A percentile compares a stretch with the other conserved stretches of the same genome.
Evolutionary conservation across 2,888 invertebrate genomes (phyloP).

Genomic region (Euphydryas editha): DNA sequence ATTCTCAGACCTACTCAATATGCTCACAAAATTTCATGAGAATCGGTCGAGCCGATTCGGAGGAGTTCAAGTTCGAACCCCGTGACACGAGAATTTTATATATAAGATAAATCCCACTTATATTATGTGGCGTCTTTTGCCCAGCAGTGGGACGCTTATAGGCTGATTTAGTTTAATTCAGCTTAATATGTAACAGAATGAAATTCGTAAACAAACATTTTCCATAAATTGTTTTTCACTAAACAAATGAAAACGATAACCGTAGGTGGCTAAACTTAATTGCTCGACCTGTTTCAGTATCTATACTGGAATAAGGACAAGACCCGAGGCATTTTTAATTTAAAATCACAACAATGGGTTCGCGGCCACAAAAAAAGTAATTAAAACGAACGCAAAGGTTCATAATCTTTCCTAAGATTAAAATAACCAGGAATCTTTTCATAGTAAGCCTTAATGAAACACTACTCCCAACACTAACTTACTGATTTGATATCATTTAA

Average conservation of each 20-base stretch:
- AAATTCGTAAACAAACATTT: no score
- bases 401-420: conserved; percentile 44
- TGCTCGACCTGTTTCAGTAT: conserved; percentile 33
- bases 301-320: conserved; percentile 59
- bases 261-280: conserved; percentile 21
- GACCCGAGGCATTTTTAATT: conserved; percentile 72
- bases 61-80: no score
- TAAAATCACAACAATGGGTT: conserved; percentile 65
- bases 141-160: no score
- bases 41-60: no score
- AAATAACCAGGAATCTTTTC: conserved; percentile 39
- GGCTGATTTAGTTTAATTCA: no score
- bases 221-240: neutral
- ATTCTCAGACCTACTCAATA: no score
- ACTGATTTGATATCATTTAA: conserved; percentile 17
- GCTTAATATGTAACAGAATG: no score
- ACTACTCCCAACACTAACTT: conserved; percentile 16
- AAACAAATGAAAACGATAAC: conserved; percentile 9
- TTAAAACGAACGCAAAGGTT: conserved; percentile 46
- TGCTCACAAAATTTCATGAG: no score
- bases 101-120: no score
- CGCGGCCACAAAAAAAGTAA: conserved; percentile 61
- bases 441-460: conserved; percentile 31
- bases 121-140: no score
- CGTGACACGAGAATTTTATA: no score